Evolutionary conservation across 2,797 vertebrate species (phyloP).

Genomic region (Prionace glauca): DNA sequence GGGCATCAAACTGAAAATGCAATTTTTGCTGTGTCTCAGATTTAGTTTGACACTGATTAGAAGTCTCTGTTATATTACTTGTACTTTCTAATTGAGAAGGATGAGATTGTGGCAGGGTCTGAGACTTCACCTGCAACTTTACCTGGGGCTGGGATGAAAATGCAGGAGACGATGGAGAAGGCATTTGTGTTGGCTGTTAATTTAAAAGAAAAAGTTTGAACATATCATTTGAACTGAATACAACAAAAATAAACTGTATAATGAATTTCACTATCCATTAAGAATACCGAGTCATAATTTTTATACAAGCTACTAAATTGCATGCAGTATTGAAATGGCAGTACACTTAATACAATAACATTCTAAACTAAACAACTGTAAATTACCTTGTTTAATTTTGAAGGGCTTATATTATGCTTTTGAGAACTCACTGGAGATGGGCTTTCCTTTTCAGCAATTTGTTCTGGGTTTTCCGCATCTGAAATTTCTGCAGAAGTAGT

Average conservation of each 20-base stretch:
- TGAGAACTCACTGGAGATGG: slow-evolving; percentile 70
- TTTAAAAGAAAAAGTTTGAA: slow-evolving; percentile 26
- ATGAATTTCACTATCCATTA: background rate
- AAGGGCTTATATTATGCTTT: slow-evolving; percentile 73
- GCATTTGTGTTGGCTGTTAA: slow-evolving; percentile 13
- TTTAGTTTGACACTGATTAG: slow-evolving; percentile 52
- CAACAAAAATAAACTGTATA: background rate
- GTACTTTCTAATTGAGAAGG: slow-evolving; percentile 56
- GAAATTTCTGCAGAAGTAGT: slow-evolving; percentile 55
- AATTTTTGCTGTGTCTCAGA: slow-evolving; percentile 57
- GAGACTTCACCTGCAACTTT: slow-evolving; percentile 20
- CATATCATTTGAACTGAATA: background rate
- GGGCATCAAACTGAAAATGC: slow-evolving; percentile 47
- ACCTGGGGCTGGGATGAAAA: slow-evolving; percentile 22
- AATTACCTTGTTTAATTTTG: slow-evolving; percentile 71
- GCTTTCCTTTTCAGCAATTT: slow-evolving; percentile 65
- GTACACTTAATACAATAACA: background rate
- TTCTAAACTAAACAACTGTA: background rate
- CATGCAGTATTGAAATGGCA: background rate
- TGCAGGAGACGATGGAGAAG: slow-evolving; percentile 18
- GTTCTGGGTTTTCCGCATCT: slow-evolving; percentile 75
- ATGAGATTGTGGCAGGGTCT: background rate
- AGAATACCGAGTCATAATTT: background rate
- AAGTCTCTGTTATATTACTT: slow-evolving; percentile 49
- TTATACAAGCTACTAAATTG: background rate